Percentiles rank a stretch among this genome's conserved stretches.
Conservation (phyloP, 2,113 vertebrate genomes). For the Prunella himalayana region DNA sequence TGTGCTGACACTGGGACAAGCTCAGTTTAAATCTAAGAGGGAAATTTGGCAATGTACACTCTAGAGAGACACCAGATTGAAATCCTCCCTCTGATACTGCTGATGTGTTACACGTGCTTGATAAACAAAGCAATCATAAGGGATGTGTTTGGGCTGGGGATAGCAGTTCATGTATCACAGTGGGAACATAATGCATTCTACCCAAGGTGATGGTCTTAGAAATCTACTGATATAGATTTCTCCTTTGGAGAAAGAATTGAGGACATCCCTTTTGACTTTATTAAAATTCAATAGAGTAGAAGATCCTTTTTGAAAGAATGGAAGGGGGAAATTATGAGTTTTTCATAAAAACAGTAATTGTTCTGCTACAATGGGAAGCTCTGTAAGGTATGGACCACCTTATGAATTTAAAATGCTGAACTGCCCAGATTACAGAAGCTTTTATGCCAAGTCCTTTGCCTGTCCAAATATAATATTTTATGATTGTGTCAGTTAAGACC, state of each 20-base stretch:
- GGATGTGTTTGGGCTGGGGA: background rate
- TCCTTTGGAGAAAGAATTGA: background rate
- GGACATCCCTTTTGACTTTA: background rate
- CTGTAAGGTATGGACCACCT: background rate
- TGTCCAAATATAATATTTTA: background rate
- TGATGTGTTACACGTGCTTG: background rate
- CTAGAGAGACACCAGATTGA: background rate
- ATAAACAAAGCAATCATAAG: background rate
- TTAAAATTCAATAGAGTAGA: background rate
- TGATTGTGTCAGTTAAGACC: background rate
- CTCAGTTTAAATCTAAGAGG: background rate
- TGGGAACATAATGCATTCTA: background rate
- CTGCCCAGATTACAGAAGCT: background rate
- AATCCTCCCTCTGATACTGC: background rate
- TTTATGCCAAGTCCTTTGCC: background rate
- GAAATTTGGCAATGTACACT: background rate
- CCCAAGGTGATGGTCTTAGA: background rate
- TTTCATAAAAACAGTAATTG: background rate
- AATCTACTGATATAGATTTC: background rate
- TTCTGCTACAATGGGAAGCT: background rate
- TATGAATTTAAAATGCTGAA: background rate
- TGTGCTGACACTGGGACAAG: accelerated
- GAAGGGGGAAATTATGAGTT: background rate
- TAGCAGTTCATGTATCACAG: background rate
- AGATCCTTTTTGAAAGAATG: background rate